Evolutionary conservation across 1,140 invertebrate species (phyloP).

Genomic region (Thereuonema tuberculata): DNA sequence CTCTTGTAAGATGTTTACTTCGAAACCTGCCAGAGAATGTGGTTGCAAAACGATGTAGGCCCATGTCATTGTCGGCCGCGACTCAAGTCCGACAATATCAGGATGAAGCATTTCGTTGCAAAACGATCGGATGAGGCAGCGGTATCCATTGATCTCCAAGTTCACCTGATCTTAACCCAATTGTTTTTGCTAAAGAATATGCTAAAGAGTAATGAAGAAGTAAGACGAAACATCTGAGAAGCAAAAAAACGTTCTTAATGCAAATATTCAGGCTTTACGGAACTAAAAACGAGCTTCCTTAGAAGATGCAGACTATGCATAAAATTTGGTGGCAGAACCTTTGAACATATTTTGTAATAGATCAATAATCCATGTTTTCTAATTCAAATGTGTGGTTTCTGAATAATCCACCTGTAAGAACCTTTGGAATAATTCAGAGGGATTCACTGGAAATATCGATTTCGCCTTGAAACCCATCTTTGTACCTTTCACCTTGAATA

Average conservation of each 20-base stretch:
- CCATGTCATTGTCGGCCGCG: not conserved
- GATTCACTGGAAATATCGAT: not conserved
- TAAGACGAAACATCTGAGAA: not conserved
- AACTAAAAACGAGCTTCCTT: not conserved
- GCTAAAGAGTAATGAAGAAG: too few relatives aligned
- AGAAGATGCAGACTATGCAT: not conserved
- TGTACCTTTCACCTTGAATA: not conserved
- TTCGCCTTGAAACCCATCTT: not conserved
- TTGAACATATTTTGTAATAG: too few relatives aligned
- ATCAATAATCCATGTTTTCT: too few relatives aligned
- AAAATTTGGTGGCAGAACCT: too few relatives aligned
- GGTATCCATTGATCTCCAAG: not conserved
- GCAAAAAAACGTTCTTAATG: not conserved
- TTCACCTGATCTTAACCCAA: not conserved
- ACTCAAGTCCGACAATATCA: not conserved
- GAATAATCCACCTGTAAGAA: not conserved
- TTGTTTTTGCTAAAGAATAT: not conserved
- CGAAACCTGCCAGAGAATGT: not conserved
- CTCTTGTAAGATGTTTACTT: not conserved
- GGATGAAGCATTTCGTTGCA: not conserved
- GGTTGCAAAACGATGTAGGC: not conserved
- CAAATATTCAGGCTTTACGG: not conserved
- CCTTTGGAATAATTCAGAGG: not conserved
- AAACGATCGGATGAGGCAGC: not conserved
- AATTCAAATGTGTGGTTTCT: not conserved